Conservation (phyloP, 1,140 invertebrate species). For the Halictus rubicundus region DNA sequence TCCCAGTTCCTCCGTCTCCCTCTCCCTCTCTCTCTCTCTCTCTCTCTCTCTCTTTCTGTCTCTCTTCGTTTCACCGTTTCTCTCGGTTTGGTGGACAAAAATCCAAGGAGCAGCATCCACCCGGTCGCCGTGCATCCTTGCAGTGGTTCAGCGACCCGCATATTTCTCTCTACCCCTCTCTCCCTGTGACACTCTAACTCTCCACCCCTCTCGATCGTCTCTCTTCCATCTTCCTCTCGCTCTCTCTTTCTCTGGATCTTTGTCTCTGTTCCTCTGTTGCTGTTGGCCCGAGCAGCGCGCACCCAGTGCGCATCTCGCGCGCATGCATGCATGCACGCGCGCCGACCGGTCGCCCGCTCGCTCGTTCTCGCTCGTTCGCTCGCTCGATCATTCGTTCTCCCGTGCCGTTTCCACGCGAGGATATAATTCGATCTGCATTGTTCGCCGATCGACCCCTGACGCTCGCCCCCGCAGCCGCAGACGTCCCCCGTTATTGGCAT, state of each 20-base stretch:
- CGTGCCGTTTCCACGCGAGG: too few species aligned
- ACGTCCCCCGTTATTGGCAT: slow-evolving; percentile 70
- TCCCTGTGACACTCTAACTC: not conserved
- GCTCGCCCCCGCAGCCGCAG: slow-evolving; percentile 26
- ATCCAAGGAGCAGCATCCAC: slow-evolving; percentile 57
- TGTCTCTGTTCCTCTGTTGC: too few species aligned
- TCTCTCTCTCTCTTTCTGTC: not conserved
- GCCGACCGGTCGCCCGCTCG: not conserved
- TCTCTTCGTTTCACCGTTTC: slow-evolving; percentile 4
- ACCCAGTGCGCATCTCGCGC: too few species aligned
- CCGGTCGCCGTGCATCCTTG: slow-evolving; percentile 56
- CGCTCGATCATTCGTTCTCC: too few species aligned
- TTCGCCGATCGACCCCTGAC: slow-evolving; percentile 61
- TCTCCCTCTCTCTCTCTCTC: not conserved
- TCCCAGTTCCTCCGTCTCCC: too few species aligned
- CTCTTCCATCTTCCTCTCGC: too few species aligned
- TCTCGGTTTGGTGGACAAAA: slow-evolving; percentile 57
- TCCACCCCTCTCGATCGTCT: not conserved
- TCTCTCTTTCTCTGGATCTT: too few species aligned
- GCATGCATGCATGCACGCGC: too few species aligned
- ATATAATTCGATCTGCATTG: slow-evolving; percentile 73
- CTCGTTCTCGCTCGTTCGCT: not conserved
- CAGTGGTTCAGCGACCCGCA: slow-evolving; percentile 62
- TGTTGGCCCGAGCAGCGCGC: too few species aligned
- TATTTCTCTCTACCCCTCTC: slow-evolving; percentile 26